These are phyloP conservation scores for Lates japonicus DNA, from an alignment of 2,797 vertebrate genomes.

Conservation along the genomic window DNA sequence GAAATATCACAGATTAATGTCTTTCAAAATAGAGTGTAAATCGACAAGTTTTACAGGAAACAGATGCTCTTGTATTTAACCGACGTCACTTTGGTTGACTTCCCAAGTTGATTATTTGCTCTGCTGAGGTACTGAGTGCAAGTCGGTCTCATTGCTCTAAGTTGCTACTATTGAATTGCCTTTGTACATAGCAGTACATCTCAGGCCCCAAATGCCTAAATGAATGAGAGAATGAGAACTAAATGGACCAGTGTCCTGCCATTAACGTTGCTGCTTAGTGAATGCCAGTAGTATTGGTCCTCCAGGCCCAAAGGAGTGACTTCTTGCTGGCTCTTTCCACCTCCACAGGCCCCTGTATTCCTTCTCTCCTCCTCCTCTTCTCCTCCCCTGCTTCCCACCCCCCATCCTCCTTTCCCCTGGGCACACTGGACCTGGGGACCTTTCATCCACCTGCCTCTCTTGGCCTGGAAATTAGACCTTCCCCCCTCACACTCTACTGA, in stretches of 20 bases:
- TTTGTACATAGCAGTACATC: conserved; percentile 39
- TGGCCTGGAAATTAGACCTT: conserved; percentile 72
- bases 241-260: conserved; percentile 52
- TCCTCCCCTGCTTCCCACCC: conserved; percentile 32
- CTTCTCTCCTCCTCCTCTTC: conserved; percentile 40
- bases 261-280: conserved; percentile 59
- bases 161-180: conserved; percentile 40
- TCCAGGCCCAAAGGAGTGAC: conserved; percentile 62
- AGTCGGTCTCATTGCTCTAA: conserved; percentile 27
- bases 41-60: conserved; percentile 42
- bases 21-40: conserved; percentile 39
- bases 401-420: conserved; percentile 52
- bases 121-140: conserved; percentile 32
- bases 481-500: conserved; percentile 73
- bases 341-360: conserved; percentile 71
- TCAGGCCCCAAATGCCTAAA: conserved; percentile 57
- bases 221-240: conserved; percentile 53
- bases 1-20: conserved; percentile 33
- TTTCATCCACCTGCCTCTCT: conserved; percentile 73
- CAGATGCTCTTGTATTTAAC: conserved; percentile 45
- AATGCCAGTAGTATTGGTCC: conserved; percentile 66
- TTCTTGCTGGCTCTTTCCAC: conserved; percentile 74
- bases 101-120: conserved; percentile 51
- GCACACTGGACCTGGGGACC: conserved; percentile 66
- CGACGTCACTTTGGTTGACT: conserved; percentile 45